Evolutionary conservation across 2,797 vertebrate genomes (phyloP).

Genomic region (Clarias pachynema): DNA sequence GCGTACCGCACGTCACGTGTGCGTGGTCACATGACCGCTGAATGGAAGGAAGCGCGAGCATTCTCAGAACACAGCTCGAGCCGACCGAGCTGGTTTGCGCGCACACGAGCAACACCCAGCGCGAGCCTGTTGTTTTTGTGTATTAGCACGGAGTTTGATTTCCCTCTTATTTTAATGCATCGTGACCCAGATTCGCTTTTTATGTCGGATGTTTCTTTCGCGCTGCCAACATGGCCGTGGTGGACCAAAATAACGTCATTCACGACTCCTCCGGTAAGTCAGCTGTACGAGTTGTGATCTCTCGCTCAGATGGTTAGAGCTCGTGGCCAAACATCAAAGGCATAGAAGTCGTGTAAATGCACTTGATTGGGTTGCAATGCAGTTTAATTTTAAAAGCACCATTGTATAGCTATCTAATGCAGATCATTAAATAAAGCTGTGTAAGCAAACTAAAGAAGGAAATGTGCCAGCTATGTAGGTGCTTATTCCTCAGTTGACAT

Average conservation of each 20-base stretch:
- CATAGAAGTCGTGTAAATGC: neutral
- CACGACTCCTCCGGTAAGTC: conserved; percentile 45
- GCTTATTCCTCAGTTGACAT: neutral
- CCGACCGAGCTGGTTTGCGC: neutral
- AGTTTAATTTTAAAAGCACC: neutral
- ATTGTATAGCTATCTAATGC: neutral
- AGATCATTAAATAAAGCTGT: neutral
- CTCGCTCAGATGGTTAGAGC: neutral
- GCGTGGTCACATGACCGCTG: conserved; percentile 63
- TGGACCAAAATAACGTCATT: conserved; percentile 47
- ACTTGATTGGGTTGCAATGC: neutral
- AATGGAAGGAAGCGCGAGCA: conserved; percentile 58
- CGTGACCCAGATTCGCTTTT: conserved; percentile 16
- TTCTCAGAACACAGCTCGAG: neutral
- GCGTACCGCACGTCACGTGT: conserved; percentile 49
- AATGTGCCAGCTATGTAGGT: neutral
- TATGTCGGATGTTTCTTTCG: conserved; percentile 33
- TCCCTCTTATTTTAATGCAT: neutral
- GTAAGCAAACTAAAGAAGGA: neutral
- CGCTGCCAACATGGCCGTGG: conserved; percentile 62
- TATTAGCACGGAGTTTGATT: neutral
- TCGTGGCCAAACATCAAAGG: neutral
- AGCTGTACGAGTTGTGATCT: neutral
- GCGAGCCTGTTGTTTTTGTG: neutral
- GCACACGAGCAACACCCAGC: neutral